Percentiles rank a stretch among this genome's conserved stretches.
Evolutionary conservation across 2,797 vertebrate species (phyloP).

Genomic region (Nyctibius grandis): DNA sequence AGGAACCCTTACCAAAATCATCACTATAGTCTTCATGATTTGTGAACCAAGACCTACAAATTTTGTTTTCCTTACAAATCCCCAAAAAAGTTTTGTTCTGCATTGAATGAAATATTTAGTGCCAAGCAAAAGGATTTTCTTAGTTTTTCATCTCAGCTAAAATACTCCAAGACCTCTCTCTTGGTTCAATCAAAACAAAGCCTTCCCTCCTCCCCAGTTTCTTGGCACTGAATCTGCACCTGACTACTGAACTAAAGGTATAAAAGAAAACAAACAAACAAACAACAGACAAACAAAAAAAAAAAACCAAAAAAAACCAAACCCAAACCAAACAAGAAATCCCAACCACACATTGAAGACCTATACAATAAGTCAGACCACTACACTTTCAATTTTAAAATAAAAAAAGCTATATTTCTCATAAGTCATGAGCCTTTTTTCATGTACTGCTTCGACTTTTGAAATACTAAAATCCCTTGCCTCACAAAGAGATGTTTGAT

Average conservation of each 20-base stretch:
- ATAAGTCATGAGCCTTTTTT: background rate
- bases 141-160: background rate
- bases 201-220: background rate
- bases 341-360: rapidly evolving
- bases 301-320: background rate
- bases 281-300: too few relatives aligned
- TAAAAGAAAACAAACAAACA: too few relatives aligned
- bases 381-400: background rate
- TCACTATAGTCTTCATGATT: background rate
- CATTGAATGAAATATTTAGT: background rate
- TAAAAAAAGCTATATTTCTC: background rate
- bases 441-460: background rate
- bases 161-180: background rate
- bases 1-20: background rate
- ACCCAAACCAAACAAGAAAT: background rate
- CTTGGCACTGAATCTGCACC: background rate
- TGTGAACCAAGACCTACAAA: background rate
- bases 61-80: background rate
- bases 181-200: background rate
- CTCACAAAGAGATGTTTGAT: background rate
- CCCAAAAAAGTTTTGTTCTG: background rate
- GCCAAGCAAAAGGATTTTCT: background rate
- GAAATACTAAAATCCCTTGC: background rate
- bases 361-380: background rate
- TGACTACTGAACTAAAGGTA: background rate